phyloP scores from a whole-genome alignment of 2,113 vertebrate species.

The Heteronetta atricapilla region DNA sequence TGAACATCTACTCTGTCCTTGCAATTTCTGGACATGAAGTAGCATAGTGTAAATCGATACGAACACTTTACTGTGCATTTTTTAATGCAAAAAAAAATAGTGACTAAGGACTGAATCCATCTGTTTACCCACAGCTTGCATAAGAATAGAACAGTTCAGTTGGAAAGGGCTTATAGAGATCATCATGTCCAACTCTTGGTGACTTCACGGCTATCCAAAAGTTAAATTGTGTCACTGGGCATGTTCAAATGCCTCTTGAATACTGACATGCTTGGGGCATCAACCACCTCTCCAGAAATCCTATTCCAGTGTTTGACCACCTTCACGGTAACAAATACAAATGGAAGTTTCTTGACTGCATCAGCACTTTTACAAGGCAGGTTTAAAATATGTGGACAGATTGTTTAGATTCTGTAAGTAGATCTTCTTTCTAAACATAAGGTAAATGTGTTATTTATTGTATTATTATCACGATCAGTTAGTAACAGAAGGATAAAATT shows the following conservation, averaged over 20 bases:
- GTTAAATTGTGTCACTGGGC: neutral
- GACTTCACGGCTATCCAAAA: neutral
- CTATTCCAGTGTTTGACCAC: neutral
- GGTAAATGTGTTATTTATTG: neutral
- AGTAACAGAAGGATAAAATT: neutral
- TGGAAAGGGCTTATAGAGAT: neutral
- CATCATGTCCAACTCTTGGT: neutral
- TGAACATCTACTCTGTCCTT: neutral
- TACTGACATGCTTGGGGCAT: neutral
- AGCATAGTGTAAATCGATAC: neutral
- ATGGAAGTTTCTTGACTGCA: neutral
- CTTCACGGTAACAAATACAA: neutral
- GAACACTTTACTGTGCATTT: neutral
- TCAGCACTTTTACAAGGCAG: neutral
- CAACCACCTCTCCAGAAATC: neutral
- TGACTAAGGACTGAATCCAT: neutral
- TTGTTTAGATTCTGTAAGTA: neutral
- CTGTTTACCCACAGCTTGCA: neutral
- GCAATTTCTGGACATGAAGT: neutral
- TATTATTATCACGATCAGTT: neutral
- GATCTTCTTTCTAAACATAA: slow-evolving; percentile 19
- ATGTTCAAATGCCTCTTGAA: neutral
- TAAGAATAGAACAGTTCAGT: neutral
- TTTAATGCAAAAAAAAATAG: neutral
- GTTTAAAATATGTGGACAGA: neutral